Base-by-base conservation (phyloP, 2,113 vertebrate species). In the Piaya cayana region DNA sequence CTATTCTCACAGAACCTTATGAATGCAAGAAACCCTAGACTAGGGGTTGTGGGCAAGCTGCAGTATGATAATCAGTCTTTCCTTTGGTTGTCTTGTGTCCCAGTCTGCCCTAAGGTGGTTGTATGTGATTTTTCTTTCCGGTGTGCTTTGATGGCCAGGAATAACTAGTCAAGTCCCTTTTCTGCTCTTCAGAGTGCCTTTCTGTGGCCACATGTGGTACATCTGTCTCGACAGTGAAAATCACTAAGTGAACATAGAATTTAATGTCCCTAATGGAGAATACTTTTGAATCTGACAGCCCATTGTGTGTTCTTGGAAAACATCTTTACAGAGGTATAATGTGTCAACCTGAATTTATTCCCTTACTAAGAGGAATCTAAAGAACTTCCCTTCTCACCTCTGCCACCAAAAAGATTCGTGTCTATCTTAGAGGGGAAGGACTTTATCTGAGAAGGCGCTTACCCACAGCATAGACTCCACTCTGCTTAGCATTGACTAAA, bases 231-330 rank as follows among this genome's bases (percentile, higher is more conserved):
- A 3, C 22, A 34, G 5, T 55, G 53, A 71, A 56, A 82, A 49
- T 63, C 55, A 29, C 22, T 17, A 32, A 47, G 43, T 47, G n/a
- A 64, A 69, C 85, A 29, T 50, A 55, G 58, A 59, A 43, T 64
- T 80, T 29, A 32, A 11, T 64, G 29, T 32, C 53, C 1, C 1
- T 47, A 68, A 18, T 29, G 45, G 34, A 88, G 52, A 42, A 52
- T 34, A 56, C 29, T 12, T 90, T 60, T 74, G 50, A 90, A 62
- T 69, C 23, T 32, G 70, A 88, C 60, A 70, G 29, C 29, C 22
- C 0, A 0, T 10, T 71, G 17, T 58, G 36, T 92, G 0, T 63
- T 93, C 29, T 71, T 43, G 45, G 29, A 64, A 82, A 43, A 8
- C 47, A 25, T 43, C 86, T 77, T 64, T 81, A 23, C 53, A 36